Base-by-base conservation (phyloP, 2,797 vertebrate genomes). In the Meda fulgida region DNA sequence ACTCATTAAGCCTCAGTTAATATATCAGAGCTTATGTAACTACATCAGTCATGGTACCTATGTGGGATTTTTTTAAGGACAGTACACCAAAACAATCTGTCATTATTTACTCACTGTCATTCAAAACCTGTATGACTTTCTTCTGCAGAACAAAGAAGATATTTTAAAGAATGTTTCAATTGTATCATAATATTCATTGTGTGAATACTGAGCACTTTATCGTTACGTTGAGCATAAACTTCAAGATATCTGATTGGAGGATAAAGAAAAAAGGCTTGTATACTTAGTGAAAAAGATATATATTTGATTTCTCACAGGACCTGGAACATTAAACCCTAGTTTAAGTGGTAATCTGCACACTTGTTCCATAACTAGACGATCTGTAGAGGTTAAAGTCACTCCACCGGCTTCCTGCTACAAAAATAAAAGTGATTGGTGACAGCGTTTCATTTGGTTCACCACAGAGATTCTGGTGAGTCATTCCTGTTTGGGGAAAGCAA, bases 11-110 rank as follows among this genome's bases (percentile, higher is more conserved):
- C 76, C 66, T 83, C 83, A 67, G 72, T 76, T 70, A 67, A 80
- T 55, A 87, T 76, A 85, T 77, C 76, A 88, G 67, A 80, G 70
- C 90, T 89, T 90, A 87, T 86, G 75, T 58, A 87, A 87, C 83
- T 75, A 60, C 77, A 58, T 83, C 83, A 78, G 86, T 81, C 86
- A 89, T 87, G 86, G 65, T 70, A 55, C 69, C 67, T 69, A 85
- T 80, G 63, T 46, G 51, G 5, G 14, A 43, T 77, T 76, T 55
- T 76, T 55, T 70, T 75, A 58, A 66, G 40, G 14, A 76, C 7
- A 83, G n/a, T 48, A 48, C 8, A 51, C 3, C 21, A 1, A 13
- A 76, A 53, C 21, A 36, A 36, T 36, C 72, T 34, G 10, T 21
- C 26, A 72, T 29, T 8, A 73, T 73, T 73, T 51, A 31, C 16